Evolutionary conservation across 2,113 vertebrate genomes (phyloP), one percentile per base, ranked within the genome.

Genomic region (Jaculus jaculus): DNA sequence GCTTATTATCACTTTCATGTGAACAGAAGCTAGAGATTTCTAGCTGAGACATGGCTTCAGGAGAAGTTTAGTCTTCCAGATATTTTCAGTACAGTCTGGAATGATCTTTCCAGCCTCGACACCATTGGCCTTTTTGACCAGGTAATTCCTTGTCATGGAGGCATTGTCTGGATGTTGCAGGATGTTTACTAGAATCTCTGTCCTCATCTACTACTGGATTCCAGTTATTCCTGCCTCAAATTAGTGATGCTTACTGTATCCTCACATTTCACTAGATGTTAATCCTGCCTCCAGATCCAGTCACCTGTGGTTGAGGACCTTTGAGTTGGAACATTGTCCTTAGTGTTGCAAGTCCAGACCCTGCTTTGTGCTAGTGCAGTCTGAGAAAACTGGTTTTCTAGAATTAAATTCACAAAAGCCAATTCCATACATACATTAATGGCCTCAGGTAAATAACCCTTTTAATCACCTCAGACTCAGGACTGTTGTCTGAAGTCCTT

Each of bases 371-470:
- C 5, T 78, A 37, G 2, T 23, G 9, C 26, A 74, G 51, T 28
- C n/a, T 66, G 60, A 84, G 42, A 82, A 89, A 39, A 28, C 28
- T 54, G 9, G 1, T 93, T 93, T 85, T 83, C 78, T 93, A 17
- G 85, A 88, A 89, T 73, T 58, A 84, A 92, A 61, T 77, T 82
- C 74, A 66, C 51, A 32, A 69, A 26, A 83, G 32, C 34, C 9
- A 47, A 90, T 74, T 86, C 79, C n/a, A n/a, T n/a, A n/a, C 30
- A 74, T 71, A 47, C 30, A 37, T 92, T 77, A 42, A 39, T 58
- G 28, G 37, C 54, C 42, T 21, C 54, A 84, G 71, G 87, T 71
- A 88, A 92, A 89, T 79, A 60, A 6, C 21, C 47, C 17, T 8
- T 85, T 65, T 58, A 58, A 20, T 90, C 37, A 69, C 9, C 20